phyloP scores from a whole-genome alignment of 2,888 invertebrate genomes.

The Drosophila phalerata region DNA sequence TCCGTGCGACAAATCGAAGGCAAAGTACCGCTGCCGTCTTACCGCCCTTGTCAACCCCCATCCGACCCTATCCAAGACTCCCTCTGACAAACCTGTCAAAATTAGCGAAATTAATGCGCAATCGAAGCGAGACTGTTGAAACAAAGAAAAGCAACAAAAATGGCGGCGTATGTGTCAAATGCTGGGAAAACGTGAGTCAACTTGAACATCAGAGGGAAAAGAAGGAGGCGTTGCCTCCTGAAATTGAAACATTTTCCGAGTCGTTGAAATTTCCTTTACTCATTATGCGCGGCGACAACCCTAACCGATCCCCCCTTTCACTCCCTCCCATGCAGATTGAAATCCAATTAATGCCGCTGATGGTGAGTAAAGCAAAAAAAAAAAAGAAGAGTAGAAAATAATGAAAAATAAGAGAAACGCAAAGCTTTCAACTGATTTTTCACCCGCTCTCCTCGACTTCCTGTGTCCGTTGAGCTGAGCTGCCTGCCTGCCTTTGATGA shows the following conservation, averaged over 20 bases:
- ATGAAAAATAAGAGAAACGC: slow-evolving; percentile 41
- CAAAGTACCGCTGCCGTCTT: slow-evolving; percentile 6
- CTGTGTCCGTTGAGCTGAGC: slow-evolving; percentile 32
- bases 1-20: slow-evolving; percentile 69
- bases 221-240: slow-evolving; percentile 41
- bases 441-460: slow-evolving; percentile 27
- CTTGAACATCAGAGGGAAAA: slow-evolving; percentile 10
- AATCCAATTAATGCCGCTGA: slow-evolving; percentile 77
- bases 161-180: slow-evolving; percentile 66
- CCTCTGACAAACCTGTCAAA: slow-evolving; percentile 65
- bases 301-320: slow-evolving; percentile 28
- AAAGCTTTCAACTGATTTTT: slow-evolving; percentile 74
- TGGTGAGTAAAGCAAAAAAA: slow-evolving; percentile 49
- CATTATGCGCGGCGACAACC: slow-evolving; percentile 69
- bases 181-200: slow-evolving; percentile 31
- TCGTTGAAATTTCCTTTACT: slow-evolving; percentile 74
- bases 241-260: slow-evolving; percentile 76
- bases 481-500: slow-evolving; percentile 47
- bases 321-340: slow-evolving; percentile 57
- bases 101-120: slow-evolving; percentile 77
- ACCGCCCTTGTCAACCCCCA: neutral
- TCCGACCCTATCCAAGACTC: neutral
- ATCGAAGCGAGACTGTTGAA: slow-evolving; percentile 69
- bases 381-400: slow-evolving; percentile 28
- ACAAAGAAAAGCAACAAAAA: slow-evolving; percentile 51